These are phyloP conservation scores for Aleiodes testaceus DNA, from an alignment of 2,888 invertebrate species.

Conservation along the genomic window DNA sequence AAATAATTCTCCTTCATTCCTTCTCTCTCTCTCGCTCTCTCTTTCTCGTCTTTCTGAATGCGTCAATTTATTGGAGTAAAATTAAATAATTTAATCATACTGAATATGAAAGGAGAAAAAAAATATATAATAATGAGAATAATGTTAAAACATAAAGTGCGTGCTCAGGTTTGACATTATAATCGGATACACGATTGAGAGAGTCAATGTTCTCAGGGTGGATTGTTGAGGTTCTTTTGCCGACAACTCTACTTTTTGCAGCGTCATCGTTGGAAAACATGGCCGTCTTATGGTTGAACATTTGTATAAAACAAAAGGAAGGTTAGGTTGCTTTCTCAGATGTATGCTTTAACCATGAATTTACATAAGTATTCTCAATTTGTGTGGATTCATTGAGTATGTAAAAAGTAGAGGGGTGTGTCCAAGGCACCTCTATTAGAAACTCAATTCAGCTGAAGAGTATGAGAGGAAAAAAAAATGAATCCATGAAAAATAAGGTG, in stretches of 20 bases:
- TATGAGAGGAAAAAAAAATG: slow-evolving; percentile 1
- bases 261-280: slow-evolving; percentile 58
- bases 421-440: slow-evolving; percentile 3
- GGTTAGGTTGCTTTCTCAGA: slow-evolving; percentile 33
- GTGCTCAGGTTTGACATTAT: slow-evolving; percentile 28
- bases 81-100: background rate
- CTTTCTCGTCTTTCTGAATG: background rate
- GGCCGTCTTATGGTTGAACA: slow-evolving; percentile 36
- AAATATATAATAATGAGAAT: too few species aligned
- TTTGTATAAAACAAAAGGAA: slow-evolving; percentile 42
- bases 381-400: slow-evolving; percentile 64
- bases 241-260: slow-evolving; percentile 42
- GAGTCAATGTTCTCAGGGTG: slow-evolving; percentile 26
- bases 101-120: background rate
- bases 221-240: slow-evolving; percentile 1
- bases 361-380: slow-evolving; percentile 68
- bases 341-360: slow-evolving; percentile 51
- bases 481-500: slow-evolving; percentile 30
- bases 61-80: background rate
- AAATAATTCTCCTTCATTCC: background rate
- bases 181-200: background rate
- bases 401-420: slow-evolving; percentile 4
- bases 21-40: background rate
- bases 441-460: background rate
- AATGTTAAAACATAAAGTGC: slow-evolving; percentile 4